Conservation (phyloP, 2,888 invertebrate genomes). For the Watsonalla cultraria region DNA sequence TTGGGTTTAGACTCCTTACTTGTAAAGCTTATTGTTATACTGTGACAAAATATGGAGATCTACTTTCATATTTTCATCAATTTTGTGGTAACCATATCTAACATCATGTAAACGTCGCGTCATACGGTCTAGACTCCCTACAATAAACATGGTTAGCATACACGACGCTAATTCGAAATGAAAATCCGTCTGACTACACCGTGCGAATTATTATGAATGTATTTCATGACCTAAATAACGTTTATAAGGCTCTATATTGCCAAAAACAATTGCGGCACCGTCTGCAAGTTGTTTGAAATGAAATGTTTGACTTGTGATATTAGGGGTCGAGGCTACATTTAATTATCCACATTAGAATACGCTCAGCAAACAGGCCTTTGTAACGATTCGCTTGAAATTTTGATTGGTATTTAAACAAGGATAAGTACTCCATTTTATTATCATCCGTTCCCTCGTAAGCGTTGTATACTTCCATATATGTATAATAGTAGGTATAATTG, state of each 20-base stretch:
- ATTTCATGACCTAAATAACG: neutral
- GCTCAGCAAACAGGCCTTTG: neutral
- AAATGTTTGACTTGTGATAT: neutral
- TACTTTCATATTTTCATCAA: no score
- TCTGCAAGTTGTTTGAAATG: neutral
- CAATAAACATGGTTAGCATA: no score
- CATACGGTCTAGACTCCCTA: no score
- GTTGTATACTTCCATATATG: neutral
- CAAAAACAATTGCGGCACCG: neutral
- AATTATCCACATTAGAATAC: conserved; percentile 1
- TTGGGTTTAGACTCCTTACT: no score
- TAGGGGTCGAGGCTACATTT: neutral
- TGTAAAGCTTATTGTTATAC: neutral
- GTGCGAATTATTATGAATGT: neutral
- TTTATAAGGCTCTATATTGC: neutral
- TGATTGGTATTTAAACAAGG: neutral
- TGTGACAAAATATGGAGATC: no score
- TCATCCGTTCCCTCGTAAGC: neutral
- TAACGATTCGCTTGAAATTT: neutral
- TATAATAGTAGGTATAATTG: no score
- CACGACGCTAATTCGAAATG: no score
- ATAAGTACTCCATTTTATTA: neutral
- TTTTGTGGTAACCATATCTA: no score
- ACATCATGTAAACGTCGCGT: no score
- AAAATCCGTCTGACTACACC: neutral